phyloP scores from a whole-genome alignment of 2,888 invertebrate genomes.

The Escarpia spicata region DNA sequence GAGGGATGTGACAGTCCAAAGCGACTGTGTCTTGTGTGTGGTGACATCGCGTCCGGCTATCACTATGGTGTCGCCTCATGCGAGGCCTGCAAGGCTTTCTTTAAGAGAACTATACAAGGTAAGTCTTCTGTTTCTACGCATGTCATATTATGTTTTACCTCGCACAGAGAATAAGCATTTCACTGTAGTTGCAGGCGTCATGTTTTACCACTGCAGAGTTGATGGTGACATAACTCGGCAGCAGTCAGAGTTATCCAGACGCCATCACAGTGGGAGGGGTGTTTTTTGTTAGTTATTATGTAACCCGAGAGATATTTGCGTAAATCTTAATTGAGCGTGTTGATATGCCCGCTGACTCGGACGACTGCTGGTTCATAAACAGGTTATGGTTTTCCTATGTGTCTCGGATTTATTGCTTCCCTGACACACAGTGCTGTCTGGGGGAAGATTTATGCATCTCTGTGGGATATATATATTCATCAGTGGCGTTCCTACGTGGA shows the following conservation, averaged over 20 bases:
- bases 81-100: slow-evolving; percentile 98
- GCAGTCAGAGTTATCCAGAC: not conserved
- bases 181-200: not conserved
- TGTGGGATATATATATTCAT: not conserved
- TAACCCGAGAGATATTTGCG: not conserved
- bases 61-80: slow-evolving; percentile 92
- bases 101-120: slow-evolving; percentile 97
- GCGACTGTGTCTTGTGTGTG: slow-evolving; percentile 91
- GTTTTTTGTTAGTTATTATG: not conserved
- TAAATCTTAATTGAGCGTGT: not conserved
- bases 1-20: slow-evolving; percentile 77
- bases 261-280: not conserved
- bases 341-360: not conserved
- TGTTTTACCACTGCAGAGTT: not conserved
- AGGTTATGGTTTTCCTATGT: not conserved
- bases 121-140: slow-evolving; percentile 44
- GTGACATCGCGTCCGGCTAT: slow-evolving; percentile 94
- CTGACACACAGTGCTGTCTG: not conserved
- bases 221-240: not conserved
- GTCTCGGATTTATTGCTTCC: not conserved
- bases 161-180: not conserved
- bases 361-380: not conserved
- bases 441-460: not conserved
- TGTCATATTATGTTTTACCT: not conserved
- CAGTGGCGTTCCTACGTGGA: not conserved